These are phyloP conservation scores for Coenonympha glycerion DNA, from an alignment of 2,888 invertebrate genomes.

Conservation along the genomic window DNA sequence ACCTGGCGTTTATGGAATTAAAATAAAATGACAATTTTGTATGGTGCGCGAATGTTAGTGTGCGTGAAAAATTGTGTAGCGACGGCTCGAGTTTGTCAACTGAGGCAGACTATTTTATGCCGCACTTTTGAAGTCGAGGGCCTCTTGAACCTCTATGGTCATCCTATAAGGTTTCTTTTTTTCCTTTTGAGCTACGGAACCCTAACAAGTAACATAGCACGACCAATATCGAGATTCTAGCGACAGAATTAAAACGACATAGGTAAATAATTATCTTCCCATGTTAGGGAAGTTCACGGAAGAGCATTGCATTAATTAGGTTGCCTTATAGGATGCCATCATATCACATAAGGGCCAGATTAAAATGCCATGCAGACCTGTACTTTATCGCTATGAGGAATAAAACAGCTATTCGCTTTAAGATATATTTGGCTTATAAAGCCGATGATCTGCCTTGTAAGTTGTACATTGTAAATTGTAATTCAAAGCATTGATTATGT, in stretches of 20 bases:
- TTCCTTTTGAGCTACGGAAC: too few relatives aligned
- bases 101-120: too few relatives aligned
- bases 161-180: too few relatives aligned
- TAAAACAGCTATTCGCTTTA: background rate
- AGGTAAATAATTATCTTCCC: background rate
- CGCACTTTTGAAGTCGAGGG: too few relatives aligned
- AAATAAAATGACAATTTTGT: too few relatives aligned
- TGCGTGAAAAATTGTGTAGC: too few relatives aligned
- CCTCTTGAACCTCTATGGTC: too few relatives aligned
- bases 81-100: too few relatives aligned
- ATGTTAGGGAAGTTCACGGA: constrained; percentile 35
- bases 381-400: background rate
- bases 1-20: too few relatives aligned
- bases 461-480: background rate
- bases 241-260: background rate
- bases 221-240: background rate
- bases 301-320: constrained; percentile 57
- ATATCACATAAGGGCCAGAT: background rate
- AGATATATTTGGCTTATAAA: background rate
- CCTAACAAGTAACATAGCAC: too few relatives aligned
- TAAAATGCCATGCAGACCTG: background rate
- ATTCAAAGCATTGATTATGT: background rate
- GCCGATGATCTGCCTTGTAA: background rate
- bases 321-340: constrained; percentile 28
- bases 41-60: too few relatives aligned